Evolutionary conservation across 2,113 vertebrate species (phyloP).

Genomic region (Menura novaehollandiae): DNA sequence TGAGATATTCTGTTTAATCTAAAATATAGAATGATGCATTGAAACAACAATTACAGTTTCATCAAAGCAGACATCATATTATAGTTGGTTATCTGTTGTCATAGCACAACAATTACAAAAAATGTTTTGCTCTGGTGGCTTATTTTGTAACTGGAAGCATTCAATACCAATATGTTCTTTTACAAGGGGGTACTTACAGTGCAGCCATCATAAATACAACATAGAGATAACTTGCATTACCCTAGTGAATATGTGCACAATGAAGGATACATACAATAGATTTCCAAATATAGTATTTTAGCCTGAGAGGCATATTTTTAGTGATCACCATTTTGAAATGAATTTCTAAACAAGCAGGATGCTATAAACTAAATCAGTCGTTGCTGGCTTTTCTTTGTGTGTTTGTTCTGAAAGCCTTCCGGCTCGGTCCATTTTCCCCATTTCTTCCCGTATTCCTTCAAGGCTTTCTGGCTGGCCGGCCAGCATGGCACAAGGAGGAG

Average conservation of each 20-base stretch:
- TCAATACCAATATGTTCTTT: background rate
- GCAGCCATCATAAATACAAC: background rate
- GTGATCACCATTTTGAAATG: background rate
- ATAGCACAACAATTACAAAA: background rate
- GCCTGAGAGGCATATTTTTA: conserved; percentile 31
- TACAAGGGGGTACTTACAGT: conserved; percentile 3
- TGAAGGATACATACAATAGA: conserved; percentile 10
- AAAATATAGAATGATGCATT: background rate
- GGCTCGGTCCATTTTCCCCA: background rate
- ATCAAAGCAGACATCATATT: background rate
- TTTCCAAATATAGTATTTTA: conserved; percentile 25
- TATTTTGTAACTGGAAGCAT: conserved; percentile 14
- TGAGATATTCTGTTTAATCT: background rate
- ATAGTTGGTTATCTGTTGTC: background rate
- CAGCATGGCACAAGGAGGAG: fast-evolving
- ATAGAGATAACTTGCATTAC: background rate
- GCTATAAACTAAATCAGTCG: background rate
- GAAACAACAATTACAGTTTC: background rate
- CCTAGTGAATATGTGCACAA: background rate
- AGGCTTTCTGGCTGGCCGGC: background rate
- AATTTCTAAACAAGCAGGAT: conserved; percentile 1
- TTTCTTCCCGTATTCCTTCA: background rate
- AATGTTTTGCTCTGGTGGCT: conserved; percentile 18
- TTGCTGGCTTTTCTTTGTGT: background rate
- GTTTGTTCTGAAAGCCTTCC: background rate